Evolutionary conservation across 2,888 invertebrate genomes (phyloP).

Genomic region (Pseudococcus viburni): DNA sequence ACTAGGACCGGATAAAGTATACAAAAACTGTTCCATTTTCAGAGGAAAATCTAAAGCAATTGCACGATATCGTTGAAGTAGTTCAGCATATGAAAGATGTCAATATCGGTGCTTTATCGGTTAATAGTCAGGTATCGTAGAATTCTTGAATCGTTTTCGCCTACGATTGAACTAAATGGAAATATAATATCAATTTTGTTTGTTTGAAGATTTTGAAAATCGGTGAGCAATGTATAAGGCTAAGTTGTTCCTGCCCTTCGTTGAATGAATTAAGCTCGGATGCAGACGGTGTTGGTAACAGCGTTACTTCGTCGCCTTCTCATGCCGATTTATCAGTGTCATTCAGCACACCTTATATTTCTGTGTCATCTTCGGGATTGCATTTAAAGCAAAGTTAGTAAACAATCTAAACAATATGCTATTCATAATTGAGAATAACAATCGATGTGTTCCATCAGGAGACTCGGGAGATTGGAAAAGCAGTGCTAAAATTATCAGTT

Average conservation of each 20-base stretch:
- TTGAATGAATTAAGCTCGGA: conserved; percentile 75
- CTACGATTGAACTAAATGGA: not conserved
- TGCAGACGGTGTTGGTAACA: conserved; percentile 73
- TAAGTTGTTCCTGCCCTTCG: conserved; percentile 84
- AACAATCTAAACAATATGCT: not conserved
- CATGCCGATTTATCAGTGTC: conserved; percentile 70
- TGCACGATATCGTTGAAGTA: conserved; percentile 82
- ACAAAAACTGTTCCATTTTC: conserved; percentile 70
- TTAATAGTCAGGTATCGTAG: conserved; percentile 47
- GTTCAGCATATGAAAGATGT: conserved; percentile 83
- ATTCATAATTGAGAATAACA: not conserved
- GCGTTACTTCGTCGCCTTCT: conserved; percentile 73
- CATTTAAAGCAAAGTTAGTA: conserved; percentile 57
- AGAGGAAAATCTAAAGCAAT: conserved; percentile 83
- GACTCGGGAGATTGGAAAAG: conserved; percentile 70
- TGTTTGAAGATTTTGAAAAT: conserved; percentile 67
- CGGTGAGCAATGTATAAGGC: conserved; percentile 72
- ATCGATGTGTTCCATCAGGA: conserved; percentile 67
- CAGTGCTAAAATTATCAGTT: conserved; percentile 62
- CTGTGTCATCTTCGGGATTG: conserved; percentile 46
- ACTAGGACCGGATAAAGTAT: not conserved
- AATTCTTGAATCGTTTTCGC: not conserved
- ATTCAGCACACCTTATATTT: conserved; percentile 65
- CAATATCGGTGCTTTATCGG: conserved; percentile 56
- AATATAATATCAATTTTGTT: not conserved